phyloP scores from a whole-genome alignment of 2,888 invertebrate species.

The Tyria jacobaeae region DNA sequence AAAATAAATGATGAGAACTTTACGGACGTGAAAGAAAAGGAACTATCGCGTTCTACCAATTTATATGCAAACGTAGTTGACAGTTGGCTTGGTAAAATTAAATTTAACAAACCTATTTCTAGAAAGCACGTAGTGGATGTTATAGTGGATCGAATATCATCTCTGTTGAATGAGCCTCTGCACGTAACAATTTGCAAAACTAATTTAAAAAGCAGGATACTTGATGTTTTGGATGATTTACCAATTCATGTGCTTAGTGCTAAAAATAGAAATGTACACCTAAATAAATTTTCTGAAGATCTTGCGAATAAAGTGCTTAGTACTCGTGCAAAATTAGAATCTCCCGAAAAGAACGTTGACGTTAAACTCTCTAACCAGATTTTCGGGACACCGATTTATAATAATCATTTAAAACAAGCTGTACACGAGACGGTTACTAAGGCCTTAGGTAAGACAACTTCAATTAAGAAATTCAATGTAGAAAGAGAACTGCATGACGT shows the following conservation, averaged over 20 bases:
- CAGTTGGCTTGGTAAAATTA: conserved; percentile 34
- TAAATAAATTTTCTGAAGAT: conserved; percentile 51
- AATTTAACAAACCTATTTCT: conserved; percentile 13
- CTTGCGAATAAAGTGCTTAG: conserved; percentile 46
- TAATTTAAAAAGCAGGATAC: conserved; percentile 53
- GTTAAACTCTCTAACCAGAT: conserved; percentile 14
- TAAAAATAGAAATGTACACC: conserved; percentile 28
- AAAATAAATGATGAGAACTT: neutral
- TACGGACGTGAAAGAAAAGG: conserved; percentile 3
- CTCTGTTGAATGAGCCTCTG: conserved; percentile 26
- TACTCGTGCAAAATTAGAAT: conserved; percentile 34
- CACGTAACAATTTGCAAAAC: conserved; percentile 45
- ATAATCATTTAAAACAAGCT: conserved; percentile 5
- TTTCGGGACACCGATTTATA: conserved; percentile 14
- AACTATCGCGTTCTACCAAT: neutral
- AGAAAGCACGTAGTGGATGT: conserved; percentile 15
- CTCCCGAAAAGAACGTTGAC: neutral
- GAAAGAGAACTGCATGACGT: conserved; percentile 31
- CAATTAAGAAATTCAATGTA: conserved; percentile 17
- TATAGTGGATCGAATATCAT: conserved; percentile 29
- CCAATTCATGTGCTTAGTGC: conserved; percentile 22
- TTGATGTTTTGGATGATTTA: conserved; percentile 49
- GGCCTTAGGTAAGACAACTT: neutral
- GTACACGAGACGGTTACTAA: conserved; percentile 11
- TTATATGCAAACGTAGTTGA: conserved; percentile 27